Conservation (phyloP, 64 coral and sea anemone genomes). For the Hydrozoanthus tunicans region DNA sequence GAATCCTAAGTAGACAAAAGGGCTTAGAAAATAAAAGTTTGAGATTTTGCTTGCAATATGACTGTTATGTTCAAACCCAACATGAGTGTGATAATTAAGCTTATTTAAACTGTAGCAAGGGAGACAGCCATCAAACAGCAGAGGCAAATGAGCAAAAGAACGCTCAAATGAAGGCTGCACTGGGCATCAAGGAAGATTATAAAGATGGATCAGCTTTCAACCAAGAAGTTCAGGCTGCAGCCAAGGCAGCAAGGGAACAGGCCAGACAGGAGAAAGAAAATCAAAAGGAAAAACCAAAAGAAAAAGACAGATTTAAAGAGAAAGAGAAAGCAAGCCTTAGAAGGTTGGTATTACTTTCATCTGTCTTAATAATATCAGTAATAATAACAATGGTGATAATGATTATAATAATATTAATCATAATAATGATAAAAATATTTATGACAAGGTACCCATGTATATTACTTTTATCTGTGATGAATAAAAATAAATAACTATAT, state of each 20-base stretch:
- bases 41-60: too few species aligned
- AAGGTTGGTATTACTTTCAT: slow-evolving; percentile 54
- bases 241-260: slow-evolving; percentile 52
- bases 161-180: slow-evolving; percentile 84
- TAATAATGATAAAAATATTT: neutral
- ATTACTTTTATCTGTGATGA: too few species aligned
- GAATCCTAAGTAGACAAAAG: too few species aligned
- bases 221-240: slow-evolving; percentile 86
- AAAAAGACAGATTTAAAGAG: slow-evolving; percentile 58
- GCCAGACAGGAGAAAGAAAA: slow-evolving; percentile 44
- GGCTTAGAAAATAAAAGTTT: too few species aligned
- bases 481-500: too few species aligned
- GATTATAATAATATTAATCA: neutral
- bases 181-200: slow-evolving; percentile 92
- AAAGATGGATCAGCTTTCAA: slow-evolving; percentile 93
- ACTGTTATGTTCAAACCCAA: neutral
- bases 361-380: neutral
- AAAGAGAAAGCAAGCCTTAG: slow-evolving; percentile 64
- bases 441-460: too few species aligned
- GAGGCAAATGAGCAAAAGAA: slow-evolving; percentile 98
- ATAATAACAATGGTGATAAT: neutral
- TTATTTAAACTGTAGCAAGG: slow-evolving; percentile 53
- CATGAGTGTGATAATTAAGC: neutral
- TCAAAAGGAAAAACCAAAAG: slow-evolving; percentile 56
- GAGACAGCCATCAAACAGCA: slow-evolving; percentile 88